Percentiles rank a stretch among this genome's conserved stretches.
phyloP scores from a whole-genome alignment of 2,888 invertebrate genomes.

The Megalurothrips usitatus region DNA sequence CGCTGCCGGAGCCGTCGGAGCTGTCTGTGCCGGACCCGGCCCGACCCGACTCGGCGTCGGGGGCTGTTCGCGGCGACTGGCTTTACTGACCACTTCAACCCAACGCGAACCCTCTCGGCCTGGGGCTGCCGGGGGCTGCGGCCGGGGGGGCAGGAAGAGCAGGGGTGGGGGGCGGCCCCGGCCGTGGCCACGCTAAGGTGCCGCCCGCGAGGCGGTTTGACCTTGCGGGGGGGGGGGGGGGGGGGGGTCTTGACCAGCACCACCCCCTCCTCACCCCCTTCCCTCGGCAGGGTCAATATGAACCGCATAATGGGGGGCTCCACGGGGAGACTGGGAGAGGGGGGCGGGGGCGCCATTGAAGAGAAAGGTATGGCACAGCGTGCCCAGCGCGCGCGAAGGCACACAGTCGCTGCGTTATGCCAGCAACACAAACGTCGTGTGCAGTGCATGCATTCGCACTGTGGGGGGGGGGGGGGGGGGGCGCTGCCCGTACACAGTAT shows the following conservation, averaged over 20 bases:
- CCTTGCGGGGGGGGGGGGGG: background rate
- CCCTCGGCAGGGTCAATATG: conserved; percentile 8
- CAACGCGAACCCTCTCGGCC: background rate
- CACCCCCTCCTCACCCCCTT: background rate
- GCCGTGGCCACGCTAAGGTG: background rate
- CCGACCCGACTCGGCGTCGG: background rate
- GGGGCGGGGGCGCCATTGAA: background rate
- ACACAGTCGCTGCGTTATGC: no score
- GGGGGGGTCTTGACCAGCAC: background rate
- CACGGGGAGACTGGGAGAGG: background rate
- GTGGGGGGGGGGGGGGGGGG: background rate
- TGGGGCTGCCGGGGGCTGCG: background rate
- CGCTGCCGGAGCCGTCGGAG: background rate
- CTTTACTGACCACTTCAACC: background rate
- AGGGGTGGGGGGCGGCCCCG: background rate
- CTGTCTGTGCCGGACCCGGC: background rate
- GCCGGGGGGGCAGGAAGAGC: background rate
- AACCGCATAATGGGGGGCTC: conserved; percentile 13
- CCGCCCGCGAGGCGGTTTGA: background rate
- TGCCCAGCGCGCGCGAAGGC: background rate
- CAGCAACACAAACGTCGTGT: no score
- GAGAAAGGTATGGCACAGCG: background rate
- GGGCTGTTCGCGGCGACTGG: background rate
- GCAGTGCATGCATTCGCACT: no score
- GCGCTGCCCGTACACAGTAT: background rate